Percentiles rank a stretch among this genome's conserved stretches.
phyloP scores from a whole-genome alignment of 2,113 vertebrate genomes.

The Callaeas wilsoni region DNA sequence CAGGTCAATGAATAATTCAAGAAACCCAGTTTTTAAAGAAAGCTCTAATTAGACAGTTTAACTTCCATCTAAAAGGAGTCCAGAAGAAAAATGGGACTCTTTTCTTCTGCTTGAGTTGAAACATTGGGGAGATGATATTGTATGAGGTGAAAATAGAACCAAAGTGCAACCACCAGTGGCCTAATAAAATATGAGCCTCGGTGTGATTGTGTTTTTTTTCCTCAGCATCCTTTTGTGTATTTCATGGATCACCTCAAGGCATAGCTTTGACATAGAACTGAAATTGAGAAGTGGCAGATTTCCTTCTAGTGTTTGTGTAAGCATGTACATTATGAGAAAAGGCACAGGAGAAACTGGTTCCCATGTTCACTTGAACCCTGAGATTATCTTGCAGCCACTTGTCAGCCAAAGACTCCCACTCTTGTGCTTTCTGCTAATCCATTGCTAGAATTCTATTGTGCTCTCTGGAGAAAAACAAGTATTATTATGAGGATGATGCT shows the following conservation, averaged over 20 bases:
- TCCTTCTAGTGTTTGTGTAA: background rate
- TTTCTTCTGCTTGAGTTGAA: background rate
- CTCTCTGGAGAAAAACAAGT: background rate
- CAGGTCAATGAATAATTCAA: constrained; percentile 39
- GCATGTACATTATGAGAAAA: background rate
- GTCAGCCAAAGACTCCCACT: background rate
- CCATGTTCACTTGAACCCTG: background rate
- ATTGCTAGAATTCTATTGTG: background rate
- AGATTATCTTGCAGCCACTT: background rate
- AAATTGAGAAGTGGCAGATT: background rate
- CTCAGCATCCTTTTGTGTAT: background rate
- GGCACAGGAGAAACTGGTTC: background rate
- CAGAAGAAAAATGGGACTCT: background rate
- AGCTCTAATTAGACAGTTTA: constrained; percentile 14
- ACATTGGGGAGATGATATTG: background rate
- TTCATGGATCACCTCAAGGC: background rate
- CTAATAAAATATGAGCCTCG: background rate
- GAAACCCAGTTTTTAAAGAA: background rate
- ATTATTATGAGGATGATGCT: background rate
- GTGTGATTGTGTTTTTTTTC: background rate
- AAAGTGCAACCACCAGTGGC: background rate
- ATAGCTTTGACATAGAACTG: background rate
- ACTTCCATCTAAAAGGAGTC: background rate
- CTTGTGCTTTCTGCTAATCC: background rate
- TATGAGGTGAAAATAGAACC: background rate